Conservation (phyloP, 2,113 vertebrate genomes). For the Spea bombifrons region DNA sequence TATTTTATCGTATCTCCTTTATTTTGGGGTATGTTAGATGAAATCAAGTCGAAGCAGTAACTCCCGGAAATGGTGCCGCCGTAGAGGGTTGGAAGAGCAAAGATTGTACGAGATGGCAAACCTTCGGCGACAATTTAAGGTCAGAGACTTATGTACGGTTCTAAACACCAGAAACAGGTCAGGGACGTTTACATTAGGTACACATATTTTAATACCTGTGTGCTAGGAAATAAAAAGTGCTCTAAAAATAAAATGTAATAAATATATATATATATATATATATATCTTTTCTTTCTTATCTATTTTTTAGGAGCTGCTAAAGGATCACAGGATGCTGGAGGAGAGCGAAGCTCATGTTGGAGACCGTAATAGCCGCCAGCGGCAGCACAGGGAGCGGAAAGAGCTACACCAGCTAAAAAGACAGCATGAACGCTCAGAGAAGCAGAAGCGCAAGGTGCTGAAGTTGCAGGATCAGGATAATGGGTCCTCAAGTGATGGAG, state of each 20-base stretch:
- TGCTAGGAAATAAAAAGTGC: too few relatives aligned
- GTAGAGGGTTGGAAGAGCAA: slow-evolving; percentile 85
- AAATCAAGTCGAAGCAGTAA: slow-evolving; percentile 69
- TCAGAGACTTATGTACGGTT: slow-evolving; percentile 24
- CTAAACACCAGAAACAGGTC: too few relatives aligned
- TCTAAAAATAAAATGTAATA: too few relatives aligned
- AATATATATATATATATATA: too few relatives aligned
- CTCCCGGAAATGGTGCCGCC: slow-evolving; percentile 84
- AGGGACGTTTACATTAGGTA: too few relatives aligned
- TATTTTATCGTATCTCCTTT: too few relatives aligned
- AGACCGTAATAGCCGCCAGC: slow-evolving; percentile 63
- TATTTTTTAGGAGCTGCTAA: slow-evolving; percentile 71
- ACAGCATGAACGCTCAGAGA: slow-evolving; percentile 65
- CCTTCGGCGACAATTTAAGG: slow-evolving; percentile 86
- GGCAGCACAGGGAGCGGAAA: slow-evolving; percentile 66
- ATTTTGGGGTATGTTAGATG: slow-evolving; percentile 61
- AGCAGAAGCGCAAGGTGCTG: slow-evolving; percentile 73
- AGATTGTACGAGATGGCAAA: slow-evolving; percentile 88
- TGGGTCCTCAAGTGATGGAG: slow-evolving; percentile 58
- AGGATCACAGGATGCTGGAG: slow-evolving; percentile 73
- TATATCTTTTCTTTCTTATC: not conserved
- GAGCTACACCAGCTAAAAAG: slow-evolving; percentile 76
- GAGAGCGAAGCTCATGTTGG: not conserved
- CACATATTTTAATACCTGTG: too few relatives aligned
- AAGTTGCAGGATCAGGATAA: slow-evolving; percentile 60